These are phyloP conservation scores for Drosophila histrio DNA, from an alignment of 2,888 invertebrate species.

Conservation along the genomic window DNA sequence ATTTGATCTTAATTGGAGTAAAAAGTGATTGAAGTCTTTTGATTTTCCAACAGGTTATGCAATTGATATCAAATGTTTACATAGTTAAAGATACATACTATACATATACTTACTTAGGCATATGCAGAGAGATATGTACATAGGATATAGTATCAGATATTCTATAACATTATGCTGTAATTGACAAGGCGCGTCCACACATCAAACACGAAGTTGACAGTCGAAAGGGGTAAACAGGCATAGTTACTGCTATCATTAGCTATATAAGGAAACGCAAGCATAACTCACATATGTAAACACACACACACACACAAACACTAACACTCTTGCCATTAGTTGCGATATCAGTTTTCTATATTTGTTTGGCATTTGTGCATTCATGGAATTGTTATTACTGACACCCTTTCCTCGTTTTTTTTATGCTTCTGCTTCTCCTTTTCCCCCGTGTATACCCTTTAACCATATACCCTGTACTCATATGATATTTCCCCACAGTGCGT, in stretches of 20 bases:
- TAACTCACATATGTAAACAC: conserved; percentile 9
- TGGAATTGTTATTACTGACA: conserved; percentile 45
- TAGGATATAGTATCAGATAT: neutral
- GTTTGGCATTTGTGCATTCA: conserved; percentile 55
- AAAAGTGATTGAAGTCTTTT: too few species aligned
- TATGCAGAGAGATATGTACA: neutral
- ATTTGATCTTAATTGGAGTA: too few species aligned
- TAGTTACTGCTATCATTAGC: conserved; percentile 28
- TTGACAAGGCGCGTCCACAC: conserved; percentile 36
- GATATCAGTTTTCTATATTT: conserved; percentile 61
- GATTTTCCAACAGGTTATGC: too few species aligned
- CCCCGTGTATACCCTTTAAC: neutral
- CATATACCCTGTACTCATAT: neutral
- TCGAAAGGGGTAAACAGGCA: neutral
- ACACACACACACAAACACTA: neutral
- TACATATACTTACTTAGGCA: neutral
- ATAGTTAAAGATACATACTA: neutral
- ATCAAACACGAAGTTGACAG: conserved; percentile 13
- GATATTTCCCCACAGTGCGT: conserved; percentile 8
- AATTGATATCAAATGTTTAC: too few species aligned
- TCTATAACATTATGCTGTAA: conserved; percentile 15
- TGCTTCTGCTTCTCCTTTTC: neutral
- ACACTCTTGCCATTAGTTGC: conserved; percentile 42
- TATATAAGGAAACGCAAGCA: conserved; percentile 27
- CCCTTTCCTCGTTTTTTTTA: neutral